Conservation (phyloP, 2,888 invertebrate species). For the Pyrrhia umbra region DNA sequence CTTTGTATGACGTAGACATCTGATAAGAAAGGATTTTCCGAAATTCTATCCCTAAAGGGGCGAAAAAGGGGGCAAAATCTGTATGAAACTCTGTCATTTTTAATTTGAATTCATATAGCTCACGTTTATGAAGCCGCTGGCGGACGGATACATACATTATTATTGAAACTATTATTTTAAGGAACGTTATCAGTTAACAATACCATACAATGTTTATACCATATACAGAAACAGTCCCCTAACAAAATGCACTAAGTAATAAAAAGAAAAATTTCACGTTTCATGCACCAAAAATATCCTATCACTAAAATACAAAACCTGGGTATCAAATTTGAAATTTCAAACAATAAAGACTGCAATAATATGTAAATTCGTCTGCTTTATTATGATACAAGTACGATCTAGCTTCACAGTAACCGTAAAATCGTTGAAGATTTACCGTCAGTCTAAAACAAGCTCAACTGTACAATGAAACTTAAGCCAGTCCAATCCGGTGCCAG, state of each 20-base stretch:
- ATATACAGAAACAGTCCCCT: not conserved
- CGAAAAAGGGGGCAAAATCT: too few species aligned
- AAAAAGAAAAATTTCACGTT: not conserved
- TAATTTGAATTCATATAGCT: too few species aligned
- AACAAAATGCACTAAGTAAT: not conserved
- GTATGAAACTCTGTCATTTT: too few species aligned
- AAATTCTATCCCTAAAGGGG: too few species aligned
- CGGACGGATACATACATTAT: too few species aligned
- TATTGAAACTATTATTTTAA: too few species aligned
- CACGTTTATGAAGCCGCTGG: too few species aligned
- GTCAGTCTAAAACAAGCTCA: slow-evolving; percentile 74
- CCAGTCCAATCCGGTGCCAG: slow-evolving; percentile 70
- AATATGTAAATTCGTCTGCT: slow-evolving; percentile 65
- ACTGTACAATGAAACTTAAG: slow-evolving; percentile 76
- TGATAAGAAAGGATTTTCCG: too few species aligned
- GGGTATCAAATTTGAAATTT: slow-evolving; percentile 52
- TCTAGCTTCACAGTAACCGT: slow-evolving; percentile 65
- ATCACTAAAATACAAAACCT: slow-evolving; percentile 32
- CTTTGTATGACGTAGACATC: too few species aligned
- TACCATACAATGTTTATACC: not conserved
- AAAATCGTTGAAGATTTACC: slow-evolving; percentile 74
- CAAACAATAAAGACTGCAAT: slow-evolving; percentile 58
- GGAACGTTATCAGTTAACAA: not conserved
- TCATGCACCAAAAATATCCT: slow-evolving; percentile 1
- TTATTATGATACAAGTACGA: slow-evolving; percentile 70